These are phyloP conservation scores for Varanus salvator DNA, from an alignment of 2,113 vertebrate species.

Conservation along the genomic window DNA sequence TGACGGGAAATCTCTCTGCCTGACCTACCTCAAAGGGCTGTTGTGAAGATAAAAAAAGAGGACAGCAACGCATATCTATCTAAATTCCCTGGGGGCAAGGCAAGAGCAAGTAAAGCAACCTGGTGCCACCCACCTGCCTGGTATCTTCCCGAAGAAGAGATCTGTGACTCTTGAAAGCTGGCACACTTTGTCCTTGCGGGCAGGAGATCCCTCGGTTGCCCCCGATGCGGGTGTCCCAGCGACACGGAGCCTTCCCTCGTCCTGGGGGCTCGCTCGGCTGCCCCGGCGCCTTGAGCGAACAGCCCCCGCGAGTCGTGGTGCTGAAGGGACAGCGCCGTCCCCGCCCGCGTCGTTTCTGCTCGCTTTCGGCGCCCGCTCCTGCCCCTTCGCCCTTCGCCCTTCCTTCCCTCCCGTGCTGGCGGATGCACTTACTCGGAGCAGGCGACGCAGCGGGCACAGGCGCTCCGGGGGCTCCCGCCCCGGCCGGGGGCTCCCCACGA, in stretches of 20 bases:
- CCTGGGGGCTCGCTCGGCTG: no score
- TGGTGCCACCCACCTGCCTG: no score
- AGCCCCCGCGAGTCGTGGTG: neutral
- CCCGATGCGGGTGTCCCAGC: no score
- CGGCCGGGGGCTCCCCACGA: no score
- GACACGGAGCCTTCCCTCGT: no score
- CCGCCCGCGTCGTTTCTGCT: accelerated
- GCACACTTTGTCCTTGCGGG: no score
- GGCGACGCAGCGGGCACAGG: neutral
- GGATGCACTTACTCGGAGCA: neutral
- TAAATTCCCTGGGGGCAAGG: neutral
- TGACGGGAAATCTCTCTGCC: neutral
- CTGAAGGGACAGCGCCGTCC: neutral
- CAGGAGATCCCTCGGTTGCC: no score
- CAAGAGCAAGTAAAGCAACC: neutral
- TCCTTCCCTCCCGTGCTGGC: neutral
- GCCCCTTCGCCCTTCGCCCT: neutral
- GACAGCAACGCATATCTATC: neutral
- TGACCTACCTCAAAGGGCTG: neutral
- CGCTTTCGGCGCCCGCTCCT: no score
- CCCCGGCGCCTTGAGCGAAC: neutral
- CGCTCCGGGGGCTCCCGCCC: no score
- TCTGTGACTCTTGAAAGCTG: no score
- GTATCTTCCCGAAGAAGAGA: no score
- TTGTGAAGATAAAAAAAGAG: neutral